A percentile compares a stretch with the other conserved stretches of the same genome.
Conservation (phyloP, 2,797 vertebrate species). For the Thaleichthys pacificus region DNA sequence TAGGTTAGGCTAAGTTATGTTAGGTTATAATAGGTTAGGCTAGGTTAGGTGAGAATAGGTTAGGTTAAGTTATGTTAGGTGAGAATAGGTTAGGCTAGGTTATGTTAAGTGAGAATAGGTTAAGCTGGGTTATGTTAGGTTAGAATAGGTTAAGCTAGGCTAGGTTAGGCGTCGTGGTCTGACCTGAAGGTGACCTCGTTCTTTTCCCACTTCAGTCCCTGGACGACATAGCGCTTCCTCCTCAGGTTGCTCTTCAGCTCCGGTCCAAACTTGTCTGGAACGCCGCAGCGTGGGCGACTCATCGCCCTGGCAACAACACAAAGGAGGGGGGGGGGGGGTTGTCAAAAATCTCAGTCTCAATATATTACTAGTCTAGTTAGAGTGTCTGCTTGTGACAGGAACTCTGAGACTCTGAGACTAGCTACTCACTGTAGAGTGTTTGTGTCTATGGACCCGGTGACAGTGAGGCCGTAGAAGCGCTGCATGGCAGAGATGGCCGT, state of each 20-base stretch:
- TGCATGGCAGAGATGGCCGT: constrained; percentile 87
- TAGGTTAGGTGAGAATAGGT: not conserved
- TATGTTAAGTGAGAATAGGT: no score
- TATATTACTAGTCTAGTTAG: no score
- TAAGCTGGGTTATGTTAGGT: no score
- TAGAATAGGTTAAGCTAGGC: no score
- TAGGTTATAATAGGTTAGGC: no score
- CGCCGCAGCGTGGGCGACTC: constrained; percentile 86
- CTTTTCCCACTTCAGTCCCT: constrained; percentile 90
- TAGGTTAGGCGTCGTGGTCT: constrained; percentile 6
- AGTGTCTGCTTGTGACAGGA: no score
- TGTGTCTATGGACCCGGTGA: constrained; percentile 81
- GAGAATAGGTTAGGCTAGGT: no score
- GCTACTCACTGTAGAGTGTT: constrained; percentile 82
- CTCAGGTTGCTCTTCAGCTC: constrained; percentile 88
- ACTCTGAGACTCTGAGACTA: no score
- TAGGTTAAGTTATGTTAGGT: no score
- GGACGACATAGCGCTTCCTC: constrained; percentile 86
- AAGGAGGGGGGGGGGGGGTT: not conserved
- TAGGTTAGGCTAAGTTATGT: no score
- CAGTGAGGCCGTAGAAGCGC: constrained; percentile 84
- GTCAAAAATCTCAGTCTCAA: not conserved
- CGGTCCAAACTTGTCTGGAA: constrained; percentile 89
- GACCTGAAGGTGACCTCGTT: constrained; percentile 90
- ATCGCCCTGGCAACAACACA: constrained; percentile 78